Percentiles rank a stretch among this genome's conserved stretches.
Evolutionary conservation across 2,888 invertebrate genomes (phyloP).

Genomic region (Diarsia rubi): DNA sequence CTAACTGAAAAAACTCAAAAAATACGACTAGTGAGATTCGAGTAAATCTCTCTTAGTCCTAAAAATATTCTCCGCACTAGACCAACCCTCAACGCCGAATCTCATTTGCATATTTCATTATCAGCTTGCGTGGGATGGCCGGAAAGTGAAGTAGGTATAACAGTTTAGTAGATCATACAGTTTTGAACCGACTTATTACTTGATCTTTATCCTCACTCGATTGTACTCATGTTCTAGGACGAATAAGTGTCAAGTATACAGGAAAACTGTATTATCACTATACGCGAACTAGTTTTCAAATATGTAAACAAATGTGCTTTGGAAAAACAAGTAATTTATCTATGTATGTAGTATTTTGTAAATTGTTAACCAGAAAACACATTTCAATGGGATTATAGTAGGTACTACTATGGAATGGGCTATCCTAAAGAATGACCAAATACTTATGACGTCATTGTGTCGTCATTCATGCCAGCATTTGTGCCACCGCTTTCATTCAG

Average conservation of each 20-base stretch:
- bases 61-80: background rate
- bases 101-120: slow-evolving; percentile 16
- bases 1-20: background rate
- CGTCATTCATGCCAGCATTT: slow-evolving; percentile 19
- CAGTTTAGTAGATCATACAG: background rate
- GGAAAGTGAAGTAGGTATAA: slow-evolving; percentile 9
- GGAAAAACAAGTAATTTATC: background rate
- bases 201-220: slow-evolving; percentile 1
- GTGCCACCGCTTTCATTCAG: background rate
- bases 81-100: background rate
- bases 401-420: slow-evolving; percentile 5
- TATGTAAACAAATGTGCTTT: background rate
- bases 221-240: background rate
- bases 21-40: background rate
- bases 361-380: slow-evolving; percentile 12
- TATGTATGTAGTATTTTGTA: slow-evolving; percentile 5
- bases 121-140: slow-evolving; percentile 15
- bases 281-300: background rate
- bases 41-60: background rate
- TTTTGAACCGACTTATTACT: slow-evolving; percentile 10
- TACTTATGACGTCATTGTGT: slow-evolving; percentile 37
- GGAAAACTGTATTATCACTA: slow-evolving; percentile 7
- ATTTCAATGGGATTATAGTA: slow-evolving; percentile 5
- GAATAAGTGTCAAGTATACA: background rate
- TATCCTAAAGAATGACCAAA: slow-evolving; percentile 27